Base-by-base conservation (phyloP, 2,797 vertebrate genomes). In the Chrosomus eos region DNA sequence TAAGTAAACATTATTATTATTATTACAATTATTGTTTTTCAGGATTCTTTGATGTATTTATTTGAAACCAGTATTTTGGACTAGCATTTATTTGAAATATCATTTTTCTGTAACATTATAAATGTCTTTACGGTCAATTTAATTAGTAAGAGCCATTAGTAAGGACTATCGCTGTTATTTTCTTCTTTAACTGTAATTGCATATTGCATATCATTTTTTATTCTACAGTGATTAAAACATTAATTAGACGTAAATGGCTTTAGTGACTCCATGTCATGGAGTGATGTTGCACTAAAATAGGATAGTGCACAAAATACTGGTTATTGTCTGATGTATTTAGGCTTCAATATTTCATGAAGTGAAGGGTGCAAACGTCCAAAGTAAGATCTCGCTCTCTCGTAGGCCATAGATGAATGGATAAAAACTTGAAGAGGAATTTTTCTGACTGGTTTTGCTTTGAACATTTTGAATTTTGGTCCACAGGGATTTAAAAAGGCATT, bases 151-250 rank as follows among this genome's bases (percentile, higher is more conserved):
- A 58, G 62, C 64, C 9, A 40, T 80, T 26, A 55, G 31, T 68
- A 81, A 55, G 48, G 51, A 33, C 78, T 80, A 23, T 33, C n/a
- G 38, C 7, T 40, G 31, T 55, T 28, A 67, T 80, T 55, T 53
- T 83, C 70, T 53, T 40, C n/a, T 85, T 81, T 67, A 80, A 70
- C 58, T 85, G 51, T 64, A 82, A 68, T 83, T 80, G 75, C 81
- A 72, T 43, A 43, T 85, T 70, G 58, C n/a, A 84, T 74, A 53
- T 81, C 5, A 84, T 81, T 82, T 82, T 83, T 71, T 38, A 28
- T 74, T 81, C 5, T 19, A 62, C 31, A 19, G 28, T 19, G 73
- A 67, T 55, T 23, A 28, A 48, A 26, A 62, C 58, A 55, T 26
- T 71, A 80, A 80, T 83, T 33, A 40, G 33, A 68, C 43, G 51